Base-by-base conservation (phyloP, 2,797 vertebrate species). In the Poecilia picta region DNA sequence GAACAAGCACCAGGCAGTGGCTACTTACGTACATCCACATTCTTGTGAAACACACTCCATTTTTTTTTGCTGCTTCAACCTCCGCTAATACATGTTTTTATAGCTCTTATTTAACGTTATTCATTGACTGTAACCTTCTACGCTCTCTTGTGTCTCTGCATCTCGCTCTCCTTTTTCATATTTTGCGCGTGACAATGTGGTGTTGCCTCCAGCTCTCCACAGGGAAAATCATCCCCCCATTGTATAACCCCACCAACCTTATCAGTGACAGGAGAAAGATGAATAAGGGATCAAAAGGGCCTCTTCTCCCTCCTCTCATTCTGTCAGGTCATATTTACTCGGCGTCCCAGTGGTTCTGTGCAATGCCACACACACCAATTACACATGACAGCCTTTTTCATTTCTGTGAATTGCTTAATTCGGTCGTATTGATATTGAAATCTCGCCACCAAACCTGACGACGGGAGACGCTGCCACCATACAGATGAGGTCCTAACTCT, bases 201-300 rank as follows among this genome's bases (percentile, higher is more conserved):
- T 31, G 64, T 76, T 85, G 83, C 77, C 59, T 87, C 88, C 74
- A 53, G 53, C 76, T 81, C 81, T 92, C 90, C 89, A 86, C 51
- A 2, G 87, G 89, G 88, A 90, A 92, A 92, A 92, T 91, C 90
- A 85, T 89, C 87, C 82, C 66, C 87, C 81, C 88, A 81, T 93
- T 81, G 75, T 84, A 83, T 83, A 80, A 85, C 86, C 85, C 80
- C 70, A 2, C 46, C 81, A 89, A 81, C 82, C 91, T 90, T 92
- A 93, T 93, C 92, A 88, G 87, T 94, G 93, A 93, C 93, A 92
- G 89, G 80, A 82, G 84, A 89, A 82, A 90, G 91, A 94, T 93
- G 92, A 95, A 93, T 91, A 91, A 83, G 91, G 91, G 92, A 93
- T 94, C 92, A 94, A 94, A 94, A 92, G 89, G 90, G 84, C 74